Percentiles rank a stretch among this genome's conserved stretches.
phyloP scores from a whole-genome alignment of 2,113 vertebrate genomes.

The Saguinus imperator region DNA sequence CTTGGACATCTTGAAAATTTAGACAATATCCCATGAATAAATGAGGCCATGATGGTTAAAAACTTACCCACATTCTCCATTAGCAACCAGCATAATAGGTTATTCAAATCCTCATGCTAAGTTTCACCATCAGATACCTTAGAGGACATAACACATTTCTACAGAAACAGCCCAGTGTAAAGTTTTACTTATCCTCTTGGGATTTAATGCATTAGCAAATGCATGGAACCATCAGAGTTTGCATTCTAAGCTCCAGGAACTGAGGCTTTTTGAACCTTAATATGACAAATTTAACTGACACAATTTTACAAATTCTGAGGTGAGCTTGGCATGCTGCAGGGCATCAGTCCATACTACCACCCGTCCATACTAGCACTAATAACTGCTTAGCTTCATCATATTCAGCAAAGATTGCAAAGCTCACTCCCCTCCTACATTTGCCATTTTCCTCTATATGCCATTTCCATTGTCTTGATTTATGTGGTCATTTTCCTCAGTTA shows the following conservation, averaged over 20 bases:
- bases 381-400: background rate
- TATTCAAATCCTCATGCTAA: background rate
- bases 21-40: background rate
- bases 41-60: background rate
- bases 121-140: background rate
- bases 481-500: background rate
- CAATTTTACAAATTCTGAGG: background rate
- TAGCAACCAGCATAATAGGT: background rate
- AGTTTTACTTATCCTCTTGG: background rate
- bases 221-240: background rate
- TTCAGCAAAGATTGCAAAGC: background rate
- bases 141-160: too few relatives aligned
- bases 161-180: background rate
- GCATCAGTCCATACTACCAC: too few relatives aligned
- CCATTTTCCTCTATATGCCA: background rate
- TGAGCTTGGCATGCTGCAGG: background rate
- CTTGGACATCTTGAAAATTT: background rate
- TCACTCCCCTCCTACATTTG: background rate
- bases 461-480: background rate
- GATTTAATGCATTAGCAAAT: background rate
- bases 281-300: background rate
- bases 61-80: background rate
- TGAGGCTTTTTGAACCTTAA: background rate
- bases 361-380: too few relatives aligned
- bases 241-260: background rate